phyloP scores from a whole-genome alignment of 2,797 vertebrate genomes.

The Sarcoramphus papa region DNA sequence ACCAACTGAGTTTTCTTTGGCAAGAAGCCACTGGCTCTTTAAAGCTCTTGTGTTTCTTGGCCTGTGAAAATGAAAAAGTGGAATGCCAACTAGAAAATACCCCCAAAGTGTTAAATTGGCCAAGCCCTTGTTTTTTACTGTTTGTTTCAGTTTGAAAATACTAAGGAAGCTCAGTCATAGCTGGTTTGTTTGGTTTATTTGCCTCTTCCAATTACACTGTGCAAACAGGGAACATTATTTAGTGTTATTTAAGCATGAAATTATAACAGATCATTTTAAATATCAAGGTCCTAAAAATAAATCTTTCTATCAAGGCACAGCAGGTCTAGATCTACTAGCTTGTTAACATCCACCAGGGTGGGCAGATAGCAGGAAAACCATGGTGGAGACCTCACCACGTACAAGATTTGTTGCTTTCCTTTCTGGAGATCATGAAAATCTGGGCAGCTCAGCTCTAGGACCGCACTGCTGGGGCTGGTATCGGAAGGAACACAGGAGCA shows the following conservation, averaged over 20 bases:
- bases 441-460: not conserved
- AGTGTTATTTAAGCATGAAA: constrained; percentile 80
- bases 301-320: constrained; percentile 68
- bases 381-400: not conserved
- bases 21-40: constrained; percentile 37
- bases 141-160: constrained; percentile 34
- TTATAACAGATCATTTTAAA: constrained; percentile 78
- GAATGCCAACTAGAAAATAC: constrained; percentile 18
- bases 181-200: constrained; percentile 65
- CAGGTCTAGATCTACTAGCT: constrained; percentile 67
- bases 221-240: constrained; percentile 74
- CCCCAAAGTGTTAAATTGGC: constrained; percentile 30
- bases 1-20: constrained; percentile 30
- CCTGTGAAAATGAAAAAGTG: constrained; percentile 20
- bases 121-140: not conserved
- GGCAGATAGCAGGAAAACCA: constrained; percentile 58
- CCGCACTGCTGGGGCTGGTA: not conserved
- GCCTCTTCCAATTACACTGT: constrained; percentile 72
- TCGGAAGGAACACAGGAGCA: not conserved
- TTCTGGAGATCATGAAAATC: not conserved
- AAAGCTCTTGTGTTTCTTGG: constrained; percentile 10
- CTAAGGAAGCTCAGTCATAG: constrained; percentile 46
- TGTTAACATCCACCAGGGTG: constrained; percentile 60
- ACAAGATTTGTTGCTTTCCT: not conserved
- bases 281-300: constrained; percentile 77